Evolutionary conservation across 2,113 vertebrate genomes (phyloP), one percentile per base, ranked within the genome.

Genomic region (Dinomys branickii): DNA sequence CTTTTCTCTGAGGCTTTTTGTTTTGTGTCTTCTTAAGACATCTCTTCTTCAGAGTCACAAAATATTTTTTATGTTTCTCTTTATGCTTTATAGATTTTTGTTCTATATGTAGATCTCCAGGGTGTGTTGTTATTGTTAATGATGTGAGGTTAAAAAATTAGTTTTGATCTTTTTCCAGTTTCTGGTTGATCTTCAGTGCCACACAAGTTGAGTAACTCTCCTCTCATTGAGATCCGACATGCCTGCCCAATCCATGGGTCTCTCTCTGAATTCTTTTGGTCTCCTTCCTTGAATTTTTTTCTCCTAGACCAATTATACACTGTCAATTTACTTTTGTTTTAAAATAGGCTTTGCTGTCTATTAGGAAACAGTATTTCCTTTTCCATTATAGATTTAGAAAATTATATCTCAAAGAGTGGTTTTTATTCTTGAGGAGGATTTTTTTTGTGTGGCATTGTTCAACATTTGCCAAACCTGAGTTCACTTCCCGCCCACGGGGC

Each of bases 1-100:
- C 54, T 95, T 91, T 89, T 95, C 65, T 80, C 65, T 54, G n/a
- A 86, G 58, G n/a, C 54, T 35, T 65, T 78, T 77, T 65, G 38
- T 19, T 84, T 92, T 89, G 50, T 81, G 33, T 84, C 67, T 92
- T 10, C 61, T 83, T 85, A 58, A 94, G 41, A 93, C 9, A n/a
- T 19, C 13, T 91, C 47, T 52, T 86, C n/a, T 20, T 71, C n/a
- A 71, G 84, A 28, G 44, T 52, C 26, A 63, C 54, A 44, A 35
- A 71, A 50, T 75, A 59, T 73, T 84, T 73, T 94, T 73, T 88
- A 11, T 12, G 33, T 71, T 91, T 95, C 35, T 92, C 33, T 88
- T 56, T 80, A 47, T 80, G 80, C 41, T 59, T 81, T 59, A 30
- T 22, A 78, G 67, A 50, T 56, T 81, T 94, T 90, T 61, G 8